These are phyloP conservation scores for Zoanthus sociatus DNA, from an alignment of 92 coral and sea anemone genomes.

Conservation along the genomic window DNA sequence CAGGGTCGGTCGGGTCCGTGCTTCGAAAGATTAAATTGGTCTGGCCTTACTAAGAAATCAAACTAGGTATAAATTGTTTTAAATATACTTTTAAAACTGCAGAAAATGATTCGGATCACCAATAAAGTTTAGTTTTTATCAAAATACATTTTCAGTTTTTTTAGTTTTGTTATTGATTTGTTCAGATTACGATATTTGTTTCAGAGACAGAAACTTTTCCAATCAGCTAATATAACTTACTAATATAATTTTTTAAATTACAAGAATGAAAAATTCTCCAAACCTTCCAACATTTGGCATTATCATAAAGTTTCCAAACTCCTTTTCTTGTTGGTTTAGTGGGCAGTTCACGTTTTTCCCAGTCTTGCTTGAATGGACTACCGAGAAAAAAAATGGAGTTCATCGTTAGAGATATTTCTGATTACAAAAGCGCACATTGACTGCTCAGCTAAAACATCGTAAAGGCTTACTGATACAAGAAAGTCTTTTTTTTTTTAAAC, in stretches of 20 bases:
- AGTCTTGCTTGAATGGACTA: conserved; percentile 1
- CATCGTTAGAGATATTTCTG: not conserved
- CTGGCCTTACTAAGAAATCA: no score
- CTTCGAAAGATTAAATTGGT: no score
- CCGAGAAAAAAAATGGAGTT: not conserved
- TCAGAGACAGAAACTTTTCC: no score
- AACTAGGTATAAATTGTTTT: no score
- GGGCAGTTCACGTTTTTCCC: conserved; percentile 11
- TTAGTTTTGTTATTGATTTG: not conserved
- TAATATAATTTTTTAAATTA: not conserved
- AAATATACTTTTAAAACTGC: no score
- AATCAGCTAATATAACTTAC: not conserved
- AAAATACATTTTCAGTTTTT: not conserved
- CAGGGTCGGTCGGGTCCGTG: no score
- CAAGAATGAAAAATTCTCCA: not conserved
- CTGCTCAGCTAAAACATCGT: not conserved
- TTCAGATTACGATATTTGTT: no score
- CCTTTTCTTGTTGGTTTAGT: conserved; percentile 13
- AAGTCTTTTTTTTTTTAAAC: no score
- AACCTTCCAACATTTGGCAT: not conserved
- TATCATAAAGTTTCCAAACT: not conserved
- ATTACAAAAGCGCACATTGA: not conserved
- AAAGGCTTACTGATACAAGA: not conserved
- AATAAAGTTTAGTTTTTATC: not conserved
- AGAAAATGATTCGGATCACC: no score